These are phyloP conservation scores for Drosophila setosimentum DNA, from an alignment of 2,888 invertebrate genomes.

Conservation along the genomic window DNA sequence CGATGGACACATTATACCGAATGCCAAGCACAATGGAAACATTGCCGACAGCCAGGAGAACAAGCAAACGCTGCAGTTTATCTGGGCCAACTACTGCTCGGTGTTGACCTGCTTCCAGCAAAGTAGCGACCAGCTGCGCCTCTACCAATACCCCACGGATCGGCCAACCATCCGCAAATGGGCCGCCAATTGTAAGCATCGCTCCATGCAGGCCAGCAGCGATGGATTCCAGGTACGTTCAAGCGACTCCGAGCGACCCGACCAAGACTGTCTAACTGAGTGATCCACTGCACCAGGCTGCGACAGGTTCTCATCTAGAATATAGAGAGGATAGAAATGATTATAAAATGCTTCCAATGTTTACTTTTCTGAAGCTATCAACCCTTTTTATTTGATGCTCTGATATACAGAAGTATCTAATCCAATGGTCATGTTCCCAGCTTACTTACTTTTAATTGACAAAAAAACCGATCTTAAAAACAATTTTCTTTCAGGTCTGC, in stretches of 20 bases:
- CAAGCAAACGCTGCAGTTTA: slow-evolving; percentile 59
- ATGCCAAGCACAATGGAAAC: slow-evolving; percentile 67
- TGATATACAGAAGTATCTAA: too few relatives aligned
- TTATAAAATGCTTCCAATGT: too few relatives aligned
- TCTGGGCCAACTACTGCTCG: slow-evolving; percentile 72
- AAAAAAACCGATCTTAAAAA: not conserved
- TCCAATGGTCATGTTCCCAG: not conserved
- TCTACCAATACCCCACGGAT: slow-evolving; percentile 70
- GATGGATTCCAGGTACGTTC: slow-evolving; percentile 60
- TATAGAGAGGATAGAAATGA: too few relatives aligned
- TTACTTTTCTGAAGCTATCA: too few relatives aligned
- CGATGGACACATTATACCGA: slow-evolving; percentile 61
- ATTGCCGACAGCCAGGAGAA: slow-evolving; percentile 64
- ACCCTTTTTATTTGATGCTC: too few relatives aligned
- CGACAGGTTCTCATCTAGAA: too few relatives aligned
- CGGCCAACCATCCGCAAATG: slow-evolving; percentile 60
- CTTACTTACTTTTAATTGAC: not conserved
- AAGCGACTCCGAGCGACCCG: too few relatives aligned
- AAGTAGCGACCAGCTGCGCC: slow-evolving; percentile 45
- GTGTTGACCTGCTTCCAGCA: slow-evolving; percentile 71
- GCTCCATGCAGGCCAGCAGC: slow-evolving; percentile 72
- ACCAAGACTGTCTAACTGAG: too few relatives aligned
- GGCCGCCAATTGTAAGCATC: slow-evolving; percentile 76
- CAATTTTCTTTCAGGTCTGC: slow-evolving; percentile 50
- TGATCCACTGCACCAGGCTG: too few relatives aligned